Evolutionary conservation across 2,113 vertebrate species (phyloP).

Genomic region (Picathartes gymnocephalus): DNA sequence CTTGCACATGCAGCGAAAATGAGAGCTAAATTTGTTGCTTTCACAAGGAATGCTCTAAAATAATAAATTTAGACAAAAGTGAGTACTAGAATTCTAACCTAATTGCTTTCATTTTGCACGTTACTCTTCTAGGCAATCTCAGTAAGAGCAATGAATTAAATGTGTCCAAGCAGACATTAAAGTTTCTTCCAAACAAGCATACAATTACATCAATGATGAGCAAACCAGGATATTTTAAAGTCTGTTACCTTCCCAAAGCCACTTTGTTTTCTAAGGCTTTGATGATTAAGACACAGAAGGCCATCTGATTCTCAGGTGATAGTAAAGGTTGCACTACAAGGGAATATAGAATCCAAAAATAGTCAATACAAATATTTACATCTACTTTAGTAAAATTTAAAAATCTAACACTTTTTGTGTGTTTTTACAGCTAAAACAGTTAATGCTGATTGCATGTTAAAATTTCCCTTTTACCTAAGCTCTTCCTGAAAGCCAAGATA

Average conservation of each 20-base stretch:
- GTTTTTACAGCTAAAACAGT: background rate
- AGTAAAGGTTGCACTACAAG: background rate
- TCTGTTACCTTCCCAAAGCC: background rate
- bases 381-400: background rate
- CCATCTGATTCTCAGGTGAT: background rate
- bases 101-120: background rate
- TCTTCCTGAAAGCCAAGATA: background rate
- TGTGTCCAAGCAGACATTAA: background rate
- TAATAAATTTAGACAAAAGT: background rate
- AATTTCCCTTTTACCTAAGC: background rate
- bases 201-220: background rate
- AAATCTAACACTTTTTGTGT: background rate
- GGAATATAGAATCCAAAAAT: background rate
- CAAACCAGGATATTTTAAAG: background rate
- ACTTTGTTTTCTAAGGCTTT: conserved; percentile 23
- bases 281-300: conserved; percentile 14
- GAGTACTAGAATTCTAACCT: background rate
- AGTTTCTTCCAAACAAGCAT: background rate
- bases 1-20: background rate
- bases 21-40: background rate
- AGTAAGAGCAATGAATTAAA: background rate
- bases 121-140: background rate
- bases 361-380: background rate
- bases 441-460: background rate
- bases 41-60: background rate